These are phyloP conservation scores for Acropora tenuis DNA, from an alignment of 64 coral and sea anemone genomes.

Conservation along the genomic window DNA sequence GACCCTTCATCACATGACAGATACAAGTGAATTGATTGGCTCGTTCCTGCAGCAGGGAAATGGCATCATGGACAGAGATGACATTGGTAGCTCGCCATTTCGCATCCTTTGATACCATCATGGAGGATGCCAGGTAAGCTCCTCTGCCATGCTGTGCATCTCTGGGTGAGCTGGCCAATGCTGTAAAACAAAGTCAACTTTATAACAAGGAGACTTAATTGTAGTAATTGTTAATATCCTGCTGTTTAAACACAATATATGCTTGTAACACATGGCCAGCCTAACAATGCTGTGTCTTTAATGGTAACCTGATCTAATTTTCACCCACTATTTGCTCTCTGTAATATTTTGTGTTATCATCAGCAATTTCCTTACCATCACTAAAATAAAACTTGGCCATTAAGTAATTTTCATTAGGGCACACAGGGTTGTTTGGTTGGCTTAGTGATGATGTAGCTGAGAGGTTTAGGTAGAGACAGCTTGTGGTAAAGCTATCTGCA, in stretches of 20 bases:
- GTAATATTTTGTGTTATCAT: neutral
- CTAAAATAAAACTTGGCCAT: neutral
- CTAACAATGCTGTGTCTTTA: conserved; percentile 46
- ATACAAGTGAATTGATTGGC: conserved; percentile 97
- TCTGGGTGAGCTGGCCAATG: neutral
- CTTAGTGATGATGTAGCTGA: neutral
- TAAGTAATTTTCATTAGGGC: neutral
- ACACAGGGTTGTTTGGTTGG: conserved; percentile 24
- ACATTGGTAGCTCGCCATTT: conserved; percentile 72
- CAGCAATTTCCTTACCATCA: neutral
- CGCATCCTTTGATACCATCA: conserved; percentile 69
- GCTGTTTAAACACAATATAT: conserved; percentile 9
- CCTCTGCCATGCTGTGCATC: neutral
- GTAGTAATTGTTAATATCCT: neutral
- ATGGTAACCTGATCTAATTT: neutral
- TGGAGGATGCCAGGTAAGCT: conserved; percentile 76
- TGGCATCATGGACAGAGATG: conserved; percentile 94
- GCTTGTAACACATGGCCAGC: conserved; percentile 27
- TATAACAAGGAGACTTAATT: neutral
- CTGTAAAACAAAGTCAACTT: neutral
- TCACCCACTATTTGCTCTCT: neutral
- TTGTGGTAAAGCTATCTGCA: neutral
- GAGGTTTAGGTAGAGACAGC: neutral
- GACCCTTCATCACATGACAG: conserved; percentile 98
- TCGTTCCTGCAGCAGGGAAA: conserved; percentile 96